phyloP scores from a whole-genome alignment of 2,113 vertebrate genomes.

The Scomber japonicus region DNA sequence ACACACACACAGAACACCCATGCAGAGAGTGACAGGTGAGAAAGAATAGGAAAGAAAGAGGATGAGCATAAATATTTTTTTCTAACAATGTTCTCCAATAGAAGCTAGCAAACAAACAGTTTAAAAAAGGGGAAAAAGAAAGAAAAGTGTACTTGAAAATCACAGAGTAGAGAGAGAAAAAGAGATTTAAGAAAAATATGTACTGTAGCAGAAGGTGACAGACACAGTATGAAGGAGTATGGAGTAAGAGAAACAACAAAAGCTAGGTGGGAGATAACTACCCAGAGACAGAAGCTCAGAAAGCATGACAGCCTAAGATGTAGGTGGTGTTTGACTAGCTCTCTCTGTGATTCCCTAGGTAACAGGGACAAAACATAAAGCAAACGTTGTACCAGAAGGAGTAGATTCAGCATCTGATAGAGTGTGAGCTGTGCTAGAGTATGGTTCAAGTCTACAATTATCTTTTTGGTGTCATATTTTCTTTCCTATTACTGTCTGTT shows the following conservation, averaged over 20 bases:
- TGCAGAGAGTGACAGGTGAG: constrained; percentile 22
- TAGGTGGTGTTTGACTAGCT: constrained; percentile 36
- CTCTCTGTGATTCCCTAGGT: constrained; percentile 41
- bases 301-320: constrained; percentile 37
- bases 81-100: constrained; percentile 8
- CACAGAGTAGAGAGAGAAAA: constrained; percentile 5
- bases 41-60: constrained; percentile 11
- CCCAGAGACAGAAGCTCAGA: constrained; percentile 21
- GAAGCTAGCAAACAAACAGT: not conserved
- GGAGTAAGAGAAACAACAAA: constrained; percentile 39
- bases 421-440: not conserved
- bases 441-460: not conserved
- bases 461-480: constrained; percentile 3
- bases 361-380: constrained; percentile 46
- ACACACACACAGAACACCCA: constrained; percentile 32
- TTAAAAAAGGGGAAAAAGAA: not conserved
- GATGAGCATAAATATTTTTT: constrained; percentile 33
- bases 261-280: constrained; percentile 40
- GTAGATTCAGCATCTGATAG: not conserved
- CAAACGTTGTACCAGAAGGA: constrained; percentile 23
- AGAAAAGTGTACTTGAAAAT: constrained; percentile 17
- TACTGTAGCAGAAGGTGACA: not conserved
- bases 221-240: constrained; percentile 17
- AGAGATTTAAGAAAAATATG: constrained; percentile 24
- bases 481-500: not conserved